Base-by-base conservation (phyloP, 2,888 invertebrate species). In the Miltochrista miniata region DNA sequence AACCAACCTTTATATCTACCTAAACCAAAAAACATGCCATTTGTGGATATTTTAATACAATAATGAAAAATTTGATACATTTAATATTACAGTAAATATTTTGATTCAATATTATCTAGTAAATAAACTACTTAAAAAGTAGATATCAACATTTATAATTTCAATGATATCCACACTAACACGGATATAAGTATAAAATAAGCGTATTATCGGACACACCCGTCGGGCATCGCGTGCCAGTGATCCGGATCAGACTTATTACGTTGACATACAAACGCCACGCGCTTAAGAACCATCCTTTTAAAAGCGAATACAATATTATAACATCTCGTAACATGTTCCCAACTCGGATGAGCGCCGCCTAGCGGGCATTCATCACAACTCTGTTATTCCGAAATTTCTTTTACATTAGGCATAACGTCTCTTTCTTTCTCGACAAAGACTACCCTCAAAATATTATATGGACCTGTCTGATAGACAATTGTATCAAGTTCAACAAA, bases 171-270 rank as follows among this genome's bases (percentile, higher is more conserved):
- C 84, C 79, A 85, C 79, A 77, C 85, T 85, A 87, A 87, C 82
- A 85, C 79, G 84, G 85, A 83, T 86, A 87, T 85, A 78, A 79
- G 80, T 88, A 86, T 85, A 89, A 89, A 90, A 90, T 91, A 91
- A 91, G 90, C 90, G 90, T 91, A 90, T 88, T 82, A 77, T 81
- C 87, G 90, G 90, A 90, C 85, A 78, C 79, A 78, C 83, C 84
- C 83, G 80, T 83, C 73, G 68, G 83, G 81, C 82, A 75, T 71
- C 67, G 59, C 66, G 70, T 78, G 86, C 81, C 87, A 75, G 68
- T 85, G 85, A 81, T 87, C 87, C 90, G 78, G 82, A 79, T 89
- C 89, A 90, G 90, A 90, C 89, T 87, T 88, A 79, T 79, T 69
- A 74, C 75, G 80, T 82, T 79, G 78, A 83, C 76, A 73, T 75